Base-by-base conservation (phyloP, 2,797 vertebrate genomes). In the Champsocephalus esox region DNA sequence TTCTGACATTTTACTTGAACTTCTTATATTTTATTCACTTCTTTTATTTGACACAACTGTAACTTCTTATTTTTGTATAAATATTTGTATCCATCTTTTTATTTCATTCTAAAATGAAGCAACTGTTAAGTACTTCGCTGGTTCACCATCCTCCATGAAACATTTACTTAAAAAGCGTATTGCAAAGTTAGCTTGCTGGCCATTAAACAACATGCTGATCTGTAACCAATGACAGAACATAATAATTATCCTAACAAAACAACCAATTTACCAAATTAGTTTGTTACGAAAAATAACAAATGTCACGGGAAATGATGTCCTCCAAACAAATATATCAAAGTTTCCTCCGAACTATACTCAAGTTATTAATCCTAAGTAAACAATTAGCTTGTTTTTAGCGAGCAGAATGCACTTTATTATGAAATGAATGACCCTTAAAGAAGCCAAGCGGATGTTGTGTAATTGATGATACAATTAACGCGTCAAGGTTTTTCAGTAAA, bases 401-500 rank as follows among this genome's bases (percentile, higher is more conserved):
- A 73, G 63, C 61, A 57, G 65, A 73, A 74, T 55, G 19, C 57
- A 38, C 70, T 75, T 74, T 75, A 75, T 88, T 85, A 88, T 80
- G 79, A 86, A 80, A 12, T 66, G 78, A 77, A 75, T 73, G 78
- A 86, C 75, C 77, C 72, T 56, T 48, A 54, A 77, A 56, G 73
- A 74, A 74, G 79, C 66, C 43, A 17, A 80, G 77, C 50, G 62
- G 71, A 81, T 79, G 56, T 65, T 73, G 48, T 69, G 76, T 88
- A 88, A 91, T 69, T 81, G 87, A 92, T 89, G 88, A 88, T 50
- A 73, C 80, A 84, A 87, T 89, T 89, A 91, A 87, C 70, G n/a
- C 77, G 73, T 77, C 46, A 14, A 63, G 73, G 24, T 87, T 81
- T 79, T 68, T 73, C 74, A 14, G 55, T 73, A 65, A 87, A 78